These are phyloP conservation scores for Simalia tracyae DNA, from an alignment of 2,797 vertebrate species.

Conservation along the genomic window DNA sequence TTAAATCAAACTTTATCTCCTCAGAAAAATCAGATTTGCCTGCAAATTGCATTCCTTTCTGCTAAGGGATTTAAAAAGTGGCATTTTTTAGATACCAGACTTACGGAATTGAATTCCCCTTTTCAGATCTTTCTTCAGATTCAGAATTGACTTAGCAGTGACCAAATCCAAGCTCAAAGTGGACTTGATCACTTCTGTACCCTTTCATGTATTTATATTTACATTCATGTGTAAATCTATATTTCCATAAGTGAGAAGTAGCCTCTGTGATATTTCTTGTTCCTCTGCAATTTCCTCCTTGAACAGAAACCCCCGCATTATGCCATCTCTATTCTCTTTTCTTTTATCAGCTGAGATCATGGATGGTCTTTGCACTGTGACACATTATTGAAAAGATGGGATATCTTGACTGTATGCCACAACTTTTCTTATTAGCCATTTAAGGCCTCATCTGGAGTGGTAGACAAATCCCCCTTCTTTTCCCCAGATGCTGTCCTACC, in stretches of 20 bases:
- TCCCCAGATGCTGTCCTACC: not conserved
- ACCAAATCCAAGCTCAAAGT: not conserved
- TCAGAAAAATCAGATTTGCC: not conserved
- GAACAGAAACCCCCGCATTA: not conserved
- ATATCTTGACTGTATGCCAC: constrained; percentile 4
- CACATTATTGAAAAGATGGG: constrained; percentile 16
- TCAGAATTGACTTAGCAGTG: not conserved
- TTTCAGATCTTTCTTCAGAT: not conserved
- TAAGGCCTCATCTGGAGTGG: not conserved
- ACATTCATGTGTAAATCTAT: not conserved
- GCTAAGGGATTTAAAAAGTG: not conserved
- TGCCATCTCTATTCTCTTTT: constrained; percentile 25
- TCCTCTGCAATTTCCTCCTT: not conserved
- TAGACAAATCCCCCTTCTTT: not conserved
- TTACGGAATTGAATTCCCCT: not conserved
- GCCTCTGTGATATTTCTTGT: not conserved
- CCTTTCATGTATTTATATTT: not conserved
- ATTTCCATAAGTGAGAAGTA: not conserved
- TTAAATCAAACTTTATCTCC: not conserved
- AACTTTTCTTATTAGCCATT: constrained; percentile 37
- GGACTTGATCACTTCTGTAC: not conserved
- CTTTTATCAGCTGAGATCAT: constrained; percentile 33
- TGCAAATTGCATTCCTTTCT: not conserved
- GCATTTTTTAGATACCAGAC: not conserved
- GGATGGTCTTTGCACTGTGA: constrained; percentile 37